Evolutionary conservation across 2,797 vertebrate genomes (phyloP).

Genomic region (Gallinago solitaria): DNA sequence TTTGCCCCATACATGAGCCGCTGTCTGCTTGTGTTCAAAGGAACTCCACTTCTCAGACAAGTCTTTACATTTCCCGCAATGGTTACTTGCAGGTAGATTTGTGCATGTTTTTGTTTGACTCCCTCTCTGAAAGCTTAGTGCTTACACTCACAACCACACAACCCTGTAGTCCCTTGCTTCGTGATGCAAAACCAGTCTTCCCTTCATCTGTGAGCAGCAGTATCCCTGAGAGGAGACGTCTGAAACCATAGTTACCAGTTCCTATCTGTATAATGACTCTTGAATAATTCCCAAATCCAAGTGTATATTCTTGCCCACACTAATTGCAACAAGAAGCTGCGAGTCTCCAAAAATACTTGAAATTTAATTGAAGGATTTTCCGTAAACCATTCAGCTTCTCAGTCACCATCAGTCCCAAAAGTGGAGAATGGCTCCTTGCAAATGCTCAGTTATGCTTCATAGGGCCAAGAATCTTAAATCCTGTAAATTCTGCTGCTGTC

Average conservation of each 20-base stretch:
- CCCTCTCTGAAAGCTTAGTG: neutral
- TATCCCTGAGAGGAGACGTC: neutral
- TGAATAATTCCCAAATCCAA: neutral
- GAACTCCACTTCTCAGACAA: constrained; percentile 5
- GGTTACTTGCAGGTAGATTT: neutral
- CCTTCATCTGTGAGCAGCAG: neutral
- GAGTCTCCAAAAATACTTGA: neutral
- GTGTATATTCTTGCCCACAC: neutral
- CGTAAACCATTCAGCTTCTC: neutral
- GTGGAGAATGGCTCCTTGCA: neutral
- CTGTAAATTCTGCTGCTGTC: neutral
- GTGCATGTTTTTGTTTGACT: neutral
- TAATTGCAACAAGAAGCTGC: neutral
- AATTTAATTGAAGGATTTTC: neutral
- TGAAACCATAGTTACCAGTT: constrained; percentile 21
- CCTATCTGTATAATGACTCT: neutral
- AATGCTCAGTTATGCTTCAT: neutral
- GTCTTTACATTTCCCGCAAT: neutral
- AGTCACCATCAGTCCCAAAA: neutral
- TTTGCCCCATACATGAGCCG: neutral
- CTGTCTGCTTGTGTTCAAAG: neutral
- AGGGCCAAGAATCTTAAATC: neutral
- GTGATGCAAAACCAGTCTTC: neutral
- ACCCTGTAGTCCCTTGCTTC: neutral
- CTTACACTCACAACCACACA: neutral